Base-by-base conservation (phyloP, 2,797 vertebrate genomes). In the Lophius americanus region DNA sequence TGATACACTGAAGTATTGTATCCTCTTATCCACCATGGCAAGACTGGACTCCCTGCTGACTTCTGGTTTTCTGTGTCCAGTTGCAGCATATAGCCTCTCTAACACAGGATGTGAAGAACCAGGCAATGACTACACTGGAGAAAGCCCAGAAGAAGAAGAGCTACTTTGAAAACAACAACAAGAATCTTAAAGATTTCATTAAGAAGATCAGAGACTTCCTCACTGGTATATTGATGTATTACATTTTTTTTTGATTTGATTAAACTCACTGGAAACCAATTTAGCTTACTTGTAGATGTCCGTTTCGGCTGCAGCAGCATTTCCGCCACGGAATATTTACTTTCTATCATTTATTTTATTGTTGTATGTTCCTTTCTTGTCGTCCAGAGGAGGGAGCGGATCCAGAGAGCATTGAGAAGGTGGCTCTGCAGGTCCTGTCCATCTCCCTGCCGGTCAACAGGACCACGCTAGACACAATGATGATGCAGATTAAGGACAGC, bases 341-440 rank as follows among this genome's bases (percentile, higher is more conserved):
- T 11, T 12, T 32, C 41, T 36, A 5, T 10, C 44, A 5, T 52
- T 32, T 9, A 5, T 37, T 10, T 2, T 38, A 9, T 7, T 51
- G 6, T 51, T 14, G 51, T 10, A 44, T 7, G 2, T 57, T 47
- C 36, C 4, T 66, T 41, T 38, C 6, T 7, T 71, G 11, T 10
- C 62, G n/a, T 60, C 37, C 83, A 97, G 95, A 95, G 90, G 95
- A 97, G 69, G 96, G 95, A 56, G 95, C 95, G 0, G 95, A 97
- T 74, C 95, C 94, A 0, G 91, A 91, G 73, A 96, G 94, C 89
- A 95, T 97, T 2, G 94, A 96, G 76, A 92, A 94, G 57, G 92
- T 96, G 76, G 95, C 95, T 4, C 82, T 53, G 74, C 88, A 93
- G 68, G 95, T 95, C 33, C 68, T 98, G 89, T 85, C 89, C 0